phyloP scores from a whole-genome alignment of 2,797 vertebrate genomes.

The Acanthornis magna region DNA sequence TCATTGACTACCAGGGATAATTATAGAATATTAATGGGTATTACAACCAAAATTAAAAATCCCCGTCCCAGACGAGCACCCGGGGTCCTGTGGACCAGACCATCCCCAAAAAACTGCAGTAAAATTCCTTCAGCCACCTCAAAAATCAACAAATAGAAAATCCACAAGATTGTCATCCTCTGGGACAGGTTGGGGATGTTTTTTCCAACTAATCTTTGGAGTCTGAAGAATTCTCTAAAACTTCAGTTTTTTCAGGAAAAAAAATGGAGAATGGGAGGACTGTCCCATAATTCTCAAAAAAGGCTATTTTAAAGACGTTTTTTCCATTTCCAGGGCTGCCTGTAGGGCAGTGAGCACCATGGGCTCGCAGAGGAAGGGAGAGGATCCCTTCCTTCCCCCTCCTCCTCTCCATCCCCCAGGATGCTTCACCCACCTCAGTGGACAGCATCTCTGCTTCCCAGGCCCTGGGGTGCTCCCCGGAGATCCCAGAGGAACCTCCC shows the following conservation, averaged over 20 bases:
- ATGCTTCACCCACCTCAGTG: background rate
- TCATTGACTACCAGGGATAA: background rate
- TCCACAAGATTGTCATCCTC: background rate
- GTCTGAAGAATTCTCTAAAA: background rate
- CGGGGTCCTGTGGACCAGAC: background rate
- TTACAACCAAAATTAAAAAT: background rate
- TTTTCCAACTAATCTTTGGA: background rate
- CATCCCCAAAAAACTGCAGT: background rate
- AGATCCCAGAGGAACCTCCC: background rate
- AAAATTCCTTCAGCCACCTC: background rate
- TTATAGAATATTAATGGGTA: background rate
- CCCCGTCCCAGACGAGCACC: background rate
- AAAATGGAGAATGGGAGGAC: background rate
- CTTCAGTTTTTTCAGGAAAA: background rate
- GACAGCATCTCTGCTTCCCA: background rate
- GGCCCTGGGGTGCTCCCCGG: fast-evolving
- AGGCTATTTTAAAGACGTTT: fast-evolving
- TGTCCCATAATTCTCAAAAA: background rate
- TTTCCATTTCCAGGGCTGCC: background rate
- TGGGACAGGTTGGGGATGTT: background rate
- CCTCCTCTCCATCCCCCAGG: background rate
- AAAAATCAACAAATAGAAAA: background rate
- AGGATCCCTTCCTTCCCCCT: background rate
- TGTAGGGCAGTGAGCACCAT: fast-evolving
- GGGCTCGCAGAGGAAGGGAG: background rate